A percentile compares a stretch with the other conserved stretches of the same genome.
phyloP scores from a whole-genome alignment of 2,797 vertebrate species.

The Merluccius polli region DNA sequence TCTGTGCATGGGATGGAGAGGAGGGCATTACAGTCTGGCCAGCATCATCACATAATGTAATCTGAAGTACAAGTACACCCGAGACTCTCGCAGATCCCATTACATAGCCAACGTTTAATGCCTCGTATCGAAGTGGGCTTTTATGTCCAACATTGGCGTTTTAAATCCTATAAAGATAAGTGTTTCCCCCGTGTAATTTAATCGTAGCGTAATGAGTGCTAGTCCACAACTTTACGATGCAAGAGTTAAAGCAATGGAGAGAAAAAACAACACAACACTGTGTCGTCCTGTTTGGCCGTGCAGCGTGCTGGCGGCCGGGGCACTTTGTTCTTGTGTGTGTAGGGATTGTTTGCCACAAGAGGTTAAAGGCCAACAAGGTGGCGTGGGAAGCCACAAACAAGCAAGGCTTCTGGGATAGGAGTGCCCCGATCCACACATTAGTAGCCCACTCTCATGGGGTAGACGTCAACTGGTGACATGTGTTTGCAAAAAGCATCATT shows the following conservation, averaged over 20 bases:
- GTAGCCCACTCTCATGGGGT: background rate
- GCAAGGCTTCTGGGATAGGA: conserved; percentile 21
- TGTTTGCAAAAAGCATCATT: background rate
- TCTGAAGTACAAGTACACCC: conserved; percentile 46
- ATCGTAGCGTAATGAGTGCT: conserved; percentile 38
- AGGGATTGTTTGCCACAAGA: background rate
- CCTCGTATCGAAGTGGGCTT: conserved; percentile 34
- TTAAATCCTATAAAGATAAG: conserved; percentile 46
- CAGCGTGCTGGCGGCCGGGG: background rate
- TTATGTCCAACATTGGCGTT: conserved; percentile 39
- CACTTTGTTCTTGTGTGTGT: background rate
- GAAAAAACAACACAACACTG: background rate
- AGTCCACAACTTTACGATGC: conserved; percentile 38
- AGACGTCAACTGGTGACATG: background rate
- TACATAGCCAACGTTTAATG: conserved; percentile 49
- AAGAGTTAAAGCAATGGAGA: conserved; percentile 4
- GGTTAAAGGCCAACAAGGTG: background rate
- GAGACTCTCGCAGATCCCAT: conserved; percentile 47
- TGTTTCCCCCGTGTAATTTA: conserved; percentile 56
- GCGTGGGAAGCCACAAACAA: background rate
- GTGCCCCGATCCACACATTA: conserved; percentile 34
- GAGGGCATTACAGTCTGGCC: conserved; percentile 49
- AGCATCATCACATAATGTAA: conserved; percentile 56
- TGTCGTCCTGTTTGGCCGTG: background rate
- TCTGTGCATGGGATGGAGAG: conserved; percentile 39